A percentile compares a stretch with the other conserved stretches of the same genome.
These are phyloP conservation scores for Porites rus DNA, from an alignment of 92 coral and sea anemone genomes.

Conservation along the genomic window DNA sequence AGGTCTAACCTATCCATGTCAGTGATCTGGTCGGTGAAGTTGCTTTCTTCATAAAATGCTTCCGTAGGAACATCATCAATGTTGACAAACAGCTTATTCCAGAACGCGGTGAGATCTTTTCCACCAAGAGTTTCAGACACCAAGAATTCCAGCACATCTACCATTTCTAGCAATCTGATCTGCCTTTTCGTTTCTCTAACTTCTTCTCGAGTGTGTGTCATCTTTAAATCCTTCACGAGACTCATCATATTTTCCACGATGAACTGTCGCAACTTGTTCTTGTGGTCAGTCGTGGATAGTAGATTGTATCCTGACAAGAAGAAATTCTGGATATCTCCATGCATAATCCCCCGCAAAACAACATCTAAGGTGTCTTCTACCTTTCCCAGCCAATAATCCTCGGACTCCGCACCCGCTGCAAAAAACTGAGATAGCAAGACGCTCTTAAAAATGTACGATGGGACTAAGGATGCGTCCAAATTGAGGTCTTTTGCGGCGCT, in stretches of 20 bases:
- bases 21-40: not conserved
- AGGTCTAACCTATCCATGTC: slow-evolving; percentile 7
- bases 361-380: not conserved
- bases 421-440: not conserved
- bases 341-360: not conserved
- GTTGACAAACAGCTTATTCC: slow-evolving; percentile 34
- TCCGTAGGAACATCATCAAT: slow-evolving; percentile 4
- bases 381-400: not conserved
- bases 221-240: not conserved
- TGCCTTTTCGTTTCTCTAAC: not conserved
- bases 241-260: slow-evolving; percentile 23
- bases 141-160: not conserved
- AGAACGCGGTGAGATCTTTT: not conserved
- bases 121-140: slow-evolving; percentile 3
- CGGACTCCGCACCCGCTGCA: not conserved
- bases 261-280: slow-evolving; percentile 31
- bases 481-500: not conserved
- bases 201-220: not conserved
- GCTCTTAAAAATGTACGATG: slow-evolving; percentile 25
- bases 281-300: not conserved
- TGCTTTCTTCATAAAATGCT: not conserved
- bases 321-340: not conserved
- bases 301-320: not conserved
- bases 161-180: slow-evolving; percentile 26
- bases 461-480: slow-evolving; percentile 24